Base-by-base conservation (phyloP, 2,888 invertebrate genomes). In the Scelioninae gen. 1 region DNA sequence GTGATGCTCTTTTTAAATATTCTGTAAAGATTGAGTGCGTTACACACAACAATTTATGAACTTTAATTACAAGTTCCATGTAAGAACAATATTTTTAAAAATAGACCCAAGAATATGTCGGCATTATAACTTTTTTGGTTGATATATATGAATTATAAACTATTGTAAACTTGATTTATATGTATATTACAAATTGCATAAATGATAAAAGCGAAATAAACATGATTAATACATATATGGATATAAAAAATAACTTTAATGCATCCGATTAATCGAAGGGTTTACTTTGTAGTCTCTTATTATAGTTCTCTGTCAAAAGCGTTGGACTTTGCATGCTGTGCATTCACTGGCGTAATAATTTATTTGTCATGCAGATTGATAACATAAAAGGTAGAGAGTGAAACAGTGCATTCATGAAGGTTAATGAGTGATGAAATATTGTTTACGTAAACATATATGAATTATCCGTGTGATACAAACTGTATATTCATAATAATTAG, bases 321-420 rank as follows among this genome's bases (percentile, higher is more conserved):
- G 10, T 9, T n/a, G 23, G 23, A 8, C 10, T 49, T 49, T 49
- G 49, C 49, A n/a, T n/a, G 23, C 23, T 16, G 3, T 23, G 23
- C 49, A 49, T 5, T 45, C 49, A 8, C 40, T 15, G 47, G 29
- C 40, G 47, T 53, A 38, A 40, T 66, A 66, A 66, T 66, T 66
- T 53, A 66, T 49, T 15, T 49, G 49, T 66, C 66, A 53, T 66
- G 53, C 16, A 68, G 66, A 68, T 66, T 66, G 49, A 49, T 23
- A 49, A 40, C 11, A 49, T 10, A n/a, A n/a, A n/a, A n/a, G 49
- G 23, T 49, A 49, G 32, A n/a, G 13, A 1, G 11, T 15, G 16
- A 38, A 38, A 31, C 15, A 32, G 16, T 56, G 38, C 13, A 8
- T 49, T 49, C 49, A 49, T 16, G 23, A 49, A 49, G 23, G 23